These are phyloP conservation scores for Philereme vetulata DNA, from an alignment of 2,888 invertebrate species.

Conservation along the genomic window DNA sequence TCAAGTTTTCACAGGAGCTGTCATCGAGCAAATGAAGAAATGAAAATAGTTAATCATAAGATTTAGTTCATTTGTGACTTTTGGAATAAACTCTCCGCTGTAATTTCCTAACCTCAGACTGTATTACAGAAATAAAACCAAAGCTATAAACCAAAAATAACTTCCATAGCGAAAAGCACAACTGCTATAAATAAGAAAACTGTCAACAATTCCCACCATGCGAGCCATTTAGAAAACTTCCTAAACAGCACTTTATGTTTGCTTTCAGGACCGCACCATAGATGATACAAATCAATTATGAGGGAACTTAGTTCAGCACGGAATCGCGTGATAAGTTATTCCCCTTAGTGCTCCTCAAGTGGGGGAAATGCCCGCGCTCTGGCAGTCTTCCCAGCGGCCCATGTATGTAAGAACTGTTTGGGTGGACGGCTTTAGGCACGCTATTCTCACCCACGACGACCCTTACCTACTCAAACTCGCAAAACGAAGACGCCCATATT, in stretches of 20 bases:
- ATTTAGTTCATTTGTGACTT: no score
- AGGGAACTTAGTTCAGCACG: constrained; percentile 35
- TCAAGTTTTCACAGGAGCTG: no score
- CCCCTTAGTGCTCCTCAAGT: constrained; percentile 40
- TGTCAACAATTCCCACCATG: constrained; percentile 25
- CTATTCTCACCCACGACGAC: constrained; percentile 86
- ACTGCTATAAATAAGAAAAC: constrained; percentile 15
- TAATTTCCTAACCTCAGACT: no score
- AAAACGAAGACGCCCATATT: constrained; percentile 63
- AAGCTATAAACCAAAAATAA: constrained; percentile 6
- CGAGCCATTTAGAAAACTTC: constrained; percentile 35
- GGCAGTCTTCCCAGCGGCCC: constrained; percentile 86
- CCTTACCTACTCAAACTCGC: constrained; percentile 66
- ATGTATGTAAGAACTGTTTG: constrained; percentile 86
- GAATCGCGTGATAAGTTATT: constrained; percentile 59
- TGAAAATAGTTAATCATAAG: no score
- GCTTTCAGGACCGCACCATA: constrained; percentile 49
- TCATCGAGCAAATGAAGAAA: no score
- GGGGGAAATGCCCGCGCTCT: constrained; percentile 82
- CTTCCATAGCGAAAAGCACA: constrained; percentile 15
- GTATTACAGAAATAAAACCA: no score
- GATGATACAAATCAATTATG: constrained; percentile 66
- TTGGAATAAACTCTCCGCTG: no score
- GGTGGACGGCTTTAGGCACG: constrained; percentile 89
- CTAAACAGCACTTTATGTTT: constrained; percentile 43